Base-by-base conservation (phyloP, 1,140 invertebrate species). In the Dinoponera quadriceps region DNA sequence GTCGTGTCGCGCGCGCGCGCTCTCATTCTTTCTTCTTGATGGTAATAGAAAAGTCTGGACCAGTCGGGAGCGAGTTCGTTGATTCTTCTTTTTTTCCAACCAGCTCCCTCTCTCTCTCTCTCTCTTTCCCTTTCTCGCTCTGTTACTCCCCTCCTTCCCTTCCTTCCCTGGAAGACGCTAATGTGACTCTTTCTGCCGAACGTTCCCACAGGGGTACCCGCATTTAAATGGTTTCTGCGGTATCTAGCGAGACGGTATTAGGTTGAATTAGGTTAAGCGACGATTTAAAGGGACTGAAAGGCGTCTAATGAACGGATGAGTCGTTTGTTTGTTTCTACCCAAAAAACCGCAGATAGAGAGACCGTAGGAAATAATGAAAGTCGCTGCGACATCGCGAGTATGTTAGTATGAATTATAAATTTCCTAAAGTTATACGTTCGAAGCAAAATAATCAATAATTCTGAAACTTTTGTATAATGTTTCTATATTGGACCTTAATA, bases 131-230 rank as follows among this genome's bases (percentile, higher is more conserved):
- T 63, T 74, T 27, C 49, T 27, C 57, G 60, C 69, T 62, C 65
- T 83, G 33, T 85, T 72, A 33, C 55, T 29, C 44, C 57, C 20
- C 72, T 18, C 44, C 29, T 60, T 62, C 18, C 33, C 13, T 57
- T 74, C 69, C 63, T 66, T 82, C 72, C 57, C 73, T 60, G 51
- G 29, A 55, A 82, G 65, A 75, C 63, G 65, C 74, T 77, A 89
- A 89, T 85, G 80, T 73, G 83, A 87, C 65, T 71, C 78, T 72
- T 55, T 49, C 55, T 78, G 78, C 88, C 86, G 89, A 86, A 91
- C 89, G 89, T 91, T 91, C 90, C 90, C 90, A 91, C 90, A 91
- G 89, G 86, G 84, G 88, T 88, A 89, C 66, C 82, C 57, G 83
- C 62, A 90, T 90, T 90, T 91, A 91, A 91, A 91, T 91, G 90